Evolutionary conservation across 2,113 vertebrate genomes (phyloP).

Genomic region (Xyliphius kryptos): DNA sequence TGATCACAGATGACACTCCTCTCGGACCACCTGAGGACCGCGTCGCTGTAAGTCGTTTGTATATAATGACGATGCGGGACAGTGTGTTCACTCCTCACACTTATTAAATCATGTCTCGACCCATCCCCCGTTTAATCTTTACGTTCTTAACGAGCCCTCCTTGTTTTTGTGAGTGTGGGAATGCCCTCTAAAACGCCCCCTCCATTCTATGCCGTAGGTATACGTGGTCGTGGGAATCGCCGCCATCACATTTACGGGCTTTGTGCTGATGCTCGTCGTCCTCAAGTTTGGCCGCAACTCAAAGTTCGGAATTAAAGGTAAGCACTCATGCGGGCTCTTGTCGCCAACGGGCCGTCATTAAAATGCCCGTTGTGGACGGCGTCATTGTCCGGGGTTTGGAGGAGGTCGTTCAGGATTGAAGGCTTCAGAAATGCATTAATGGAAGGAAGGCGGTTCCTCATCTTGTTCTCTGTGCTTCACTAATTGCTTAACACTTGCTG

Average conservation of each 20-base stretch:
- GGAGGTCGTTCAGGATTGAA: slow-evolving; percentile 17
- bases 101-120: background rate
- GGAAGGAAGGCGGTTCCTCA: slow-evolving; percentile 29
- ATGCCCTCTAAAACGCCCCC: background rate
- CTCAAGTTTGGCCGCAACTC: slow-evolving; percentile 95
- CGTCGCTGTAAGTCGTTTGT: slow-evolving; percentile 81
- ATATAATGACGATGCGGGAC: background rate
- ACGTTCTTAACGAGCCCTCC: background rate
- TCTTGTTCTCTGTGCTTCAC: slow-evolving; percentile 32
- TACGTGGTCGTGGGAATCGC: slow-evolving; percentile 95
- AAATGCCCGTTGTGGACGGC: slow-evolving; percentile 16
- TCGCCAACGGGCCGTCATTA: slow-evolving; percentile 28
- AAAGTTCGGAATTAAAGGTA: slow-evolving; percentile 99
- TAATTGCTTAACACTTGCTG: slow-evolving; percentile 34
- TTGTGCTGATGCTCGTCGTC: slow-evolving; percentile 89
- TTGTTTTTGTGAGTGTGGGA: slow-evolving; percentile 15
- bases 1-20: slow-evolving; percentile 70
- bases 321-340: slow-evolving; percentile 35
- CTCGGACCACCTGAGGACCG: slow-evolving; percentile 76
- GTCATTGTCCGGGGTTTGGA: slow-evolving; percentile 22
- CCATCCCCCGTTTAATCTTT: too few species aligned
- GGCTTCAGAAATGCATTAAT: slow-evolving; percentile 16
- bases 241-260: slow-evolving; percentile 85
- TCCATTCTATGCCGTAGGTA: slow-evolving; percentile 62
- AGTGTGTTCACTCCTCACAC: background rate